A percentile compares a stretch with the other conserved stretches of the same genome.
These are phyloP conservation scores for Ciconia nigra DNA, from an alignment of 2,797 vertebrate species.

Conservation along the genomic window DNA sequence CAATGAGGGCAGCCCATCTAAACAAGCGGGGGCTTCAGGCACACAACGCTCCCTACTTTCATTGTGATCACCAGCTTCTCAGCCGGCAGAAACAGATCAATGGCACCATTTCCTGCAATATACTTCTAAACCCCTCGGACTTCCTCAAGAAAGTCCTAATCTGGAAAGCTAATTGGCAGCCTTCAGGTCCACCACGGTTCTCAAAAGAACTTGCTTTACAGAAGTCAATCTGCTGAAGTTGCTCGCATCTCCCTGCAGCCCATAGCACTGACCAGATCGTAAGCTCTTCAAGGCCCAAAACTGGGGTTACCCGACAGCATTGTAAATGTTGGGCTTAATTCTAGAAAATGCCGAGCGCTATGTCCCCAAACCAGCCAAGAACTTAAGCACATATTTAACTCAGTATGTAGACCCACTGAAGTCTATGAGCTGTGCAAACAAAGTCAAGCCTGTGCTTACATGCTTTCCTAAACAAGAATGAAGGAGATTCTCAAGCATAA, in stretches of 20 bases:
- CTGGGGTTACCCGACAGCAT: background rate
- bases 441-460: background rate
- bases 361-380: background rate
- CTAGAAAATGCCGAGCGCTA: background rate
- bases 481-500: background rate
- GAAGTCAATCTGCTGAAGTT: background rate
- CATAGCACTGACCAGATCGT: fast-evolving
- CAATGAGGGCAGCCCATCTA: background rate
- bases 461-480: background rate
- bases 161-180: background rate
- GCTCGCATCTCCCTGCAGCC: background rate
- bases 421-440: background rate
- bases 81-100: background rate
- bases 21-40: background rate
- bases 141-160: background rate
- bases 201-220: background rate
- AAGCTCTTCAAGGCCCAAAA: background rate
- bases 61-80: background rate
- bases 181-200: background rate
- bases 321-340: background rate
- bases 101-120: background rate
- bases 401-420: background rate
- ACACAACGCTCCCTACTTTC: background rate
- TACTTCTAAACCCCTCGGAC: background rate
- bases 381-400: background rate